phyloP scores from a whole-genome alignment of 2,888 invertebrate species.

The Bedellia somnulentella region DNA sequence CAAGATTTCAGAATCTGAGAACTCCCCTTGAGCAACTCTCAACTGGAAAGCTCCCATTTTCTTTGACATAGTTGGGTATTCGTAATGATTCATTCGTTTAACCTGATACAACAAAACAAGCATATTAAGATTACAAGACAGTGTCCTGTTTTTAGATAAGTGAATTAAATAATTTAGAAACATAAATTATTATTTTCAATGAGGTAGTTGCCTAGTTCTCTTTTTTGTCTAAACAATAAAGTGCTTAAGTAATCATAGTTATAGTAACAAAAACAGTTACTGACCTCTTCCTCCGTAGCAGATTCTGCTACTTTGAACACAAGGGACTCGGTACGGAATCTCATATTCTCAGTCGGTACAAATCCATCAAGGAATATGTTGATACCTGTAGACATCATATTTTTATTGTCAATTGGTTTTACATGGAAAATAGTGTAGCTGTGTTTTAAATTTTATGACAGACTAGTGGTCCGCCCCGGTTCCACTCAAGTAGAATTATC shows the following conservation, averaged over 20 bases:
- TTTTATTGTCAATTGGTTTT: too few species aligned
- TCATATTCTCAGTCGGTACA: slow-evolving; percentile 97
- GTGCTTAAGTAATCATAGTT: too few species aligned
- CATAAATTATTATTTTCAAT: too few species aligned
- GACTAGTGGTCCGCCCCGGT: too few species aligned
- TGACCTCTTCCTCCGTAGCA: slow-evolving; percentile 91
- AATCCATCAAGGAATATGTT: slow-evolving; percentile 99
- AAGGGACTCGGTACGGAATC: slow-evolving; percentile 95
- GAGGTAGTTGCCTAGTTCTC: too few species aligned
- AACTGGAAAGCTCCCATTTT: slow-evolving; percentile 79
- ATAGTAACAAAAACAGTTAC: slow-evolving; percentile 4
- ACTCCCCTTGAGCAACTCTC: slow-evolving; percentile 84
- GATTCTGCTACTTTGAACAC: slow-evolving; percentile 99
- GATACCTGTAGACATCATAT: slow-evolving; percentile 71
- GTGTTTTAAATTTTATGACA: too few species aligned
- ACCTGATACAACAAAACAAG: slow-evolving; percentile 34
- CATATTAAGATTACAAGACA: background rate
- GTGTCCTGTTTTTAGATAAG: background rate
- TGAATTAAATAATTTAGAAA: too few species aligned
- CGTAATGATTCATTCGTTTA: slow-evolving; percentile 94
- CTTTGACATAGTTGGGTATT: slow-evolving; percentile 92
- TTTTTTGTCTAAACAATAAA: too few species aligned
- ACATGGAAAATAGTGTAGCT: too few species aligned
- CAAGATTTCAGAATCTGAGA: slow-evolving; percentile 98
- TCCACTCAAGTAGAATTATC: too few species aligned